Evolutionary conservation across 1,140 invertebrate species (phyloP).

Genomic region (Monomorium pharaonis): DNA sequence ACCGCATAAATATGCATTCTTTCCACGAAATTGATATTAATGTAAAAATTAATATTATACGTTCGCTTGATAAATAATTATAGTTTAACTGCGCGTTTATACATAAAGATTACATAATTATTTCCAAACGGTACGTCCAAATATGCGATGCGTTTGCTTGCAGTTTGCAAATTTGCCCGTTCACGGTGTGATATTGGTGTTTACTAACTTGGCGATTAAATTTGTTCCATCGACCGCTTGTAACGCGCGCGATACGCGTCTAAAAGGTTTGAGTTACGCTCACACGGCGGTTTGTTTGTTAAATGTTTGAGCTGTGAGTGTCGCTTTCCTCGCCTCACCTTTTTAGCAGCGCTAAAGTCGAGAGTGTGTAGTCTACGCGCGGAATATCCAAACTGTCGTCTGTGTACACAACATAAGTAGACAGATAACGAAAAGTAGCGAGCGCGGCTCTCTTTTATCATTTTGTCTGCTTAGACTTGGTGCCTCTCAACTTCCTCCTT

Average conservation of each 20-base stretch:
- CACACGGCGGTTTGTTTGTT: constrained; percentile 37
- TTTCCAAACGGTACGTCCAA: not conserved
- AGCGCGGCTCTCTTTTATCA: constrained; percentile 9
- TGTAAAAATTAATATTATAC: not conserved
- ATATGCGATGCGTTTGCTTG: constrained; percentile 1
- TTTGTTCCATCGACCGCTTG: not conserved
- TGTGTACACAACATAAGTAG: not conserved
- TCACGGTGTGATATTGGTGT: constrained; percentile 2
- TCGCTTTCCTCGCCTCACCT: constrained; percentile 36
- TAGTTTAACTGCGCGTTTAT: not conserved
- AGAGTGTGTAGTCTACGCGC: constrained; percentile 6
- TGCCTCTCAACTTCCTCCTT: not conserved
- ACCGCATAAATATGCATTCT: not conserved
- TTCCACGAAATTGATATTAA: not conserved
- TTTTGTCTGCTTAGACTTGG: not conserved
- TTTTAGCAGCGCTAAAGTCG: constrained; percentile 1
- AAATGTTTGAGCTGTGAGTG: constrained; percentile 36
- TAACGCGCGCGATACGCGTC: not conserved
- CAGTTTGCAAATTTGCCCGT: constrained; percentile 40
- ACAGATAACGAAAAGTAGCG: not conserved
- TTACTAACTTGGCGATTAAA: constrained; percentile 29
- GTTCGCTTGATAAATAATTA: not conserved
- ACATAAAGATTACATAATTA: not conserved
- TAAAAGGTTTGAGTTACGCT: not conserved
- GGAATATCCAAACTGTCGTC: not conserved